phyloP scores from a whole-genome alignment of 2,113 vertebrate genomes.

The Sylvilagus bachmani region DNA sequence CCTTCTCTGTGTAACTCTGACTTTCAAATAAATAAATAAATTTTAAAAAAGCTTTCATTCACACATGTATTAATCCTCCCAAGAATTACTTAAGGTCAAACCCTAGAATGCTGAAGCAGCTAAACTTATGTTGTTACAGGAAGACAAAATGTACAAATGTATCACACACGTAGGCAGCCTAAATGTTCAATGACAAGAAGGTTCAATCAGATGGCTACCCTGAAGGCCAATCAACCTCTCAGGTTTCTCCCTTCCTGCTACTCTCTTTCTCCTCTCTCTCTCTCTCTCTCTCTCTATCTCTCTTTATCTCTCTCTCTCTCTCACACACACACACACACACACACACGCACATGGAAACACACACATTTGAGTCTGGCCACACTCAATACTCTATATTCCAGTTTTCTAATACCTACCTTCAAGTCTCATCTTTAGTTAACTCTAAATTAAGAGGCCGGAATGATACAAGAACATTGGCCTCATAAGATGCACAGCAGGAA shows the following conservation, averaged over 20 bases:
- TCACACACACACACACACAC: neutral
- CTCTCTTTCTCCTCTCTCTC: neutral
- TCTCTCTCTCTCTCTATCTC: neutral
- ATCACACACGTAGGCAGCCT: neutral
- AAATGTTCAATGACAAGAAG: neutral
- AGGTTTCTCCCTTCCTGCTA: neutral
- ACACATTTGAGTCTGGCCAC: neutral
- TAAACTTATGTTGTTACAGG: neutral
- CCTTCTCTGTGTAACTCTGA: too few species aligned
- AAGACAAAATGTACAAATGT: neutral
- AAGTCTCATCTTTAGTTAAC: neutral
- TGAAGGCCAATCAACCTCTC: neutral
- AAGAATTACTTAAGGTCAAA: neutral
- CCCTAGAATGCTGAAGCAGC: neutral
- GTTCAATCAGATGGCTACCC: neutral
- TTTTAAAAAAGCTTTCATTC: neutral
- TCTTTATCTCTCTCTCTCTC: neutral
- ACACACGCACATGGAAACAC: neutral
- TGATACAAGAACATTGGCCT: neutral
- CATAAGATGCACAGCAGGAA: neutral
- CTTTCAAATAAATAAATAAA: too few species aligned
- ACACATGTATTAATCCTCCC: neutral
- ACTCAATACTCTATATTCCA: neutral
- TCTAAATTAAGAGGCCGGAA: neutral
- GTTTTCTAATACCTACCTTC: too few species aligned